phyloP scores from a whole-genome alignment of 2,797 vertebrate genomes.

The Babyrousa celebensis region DNA sequence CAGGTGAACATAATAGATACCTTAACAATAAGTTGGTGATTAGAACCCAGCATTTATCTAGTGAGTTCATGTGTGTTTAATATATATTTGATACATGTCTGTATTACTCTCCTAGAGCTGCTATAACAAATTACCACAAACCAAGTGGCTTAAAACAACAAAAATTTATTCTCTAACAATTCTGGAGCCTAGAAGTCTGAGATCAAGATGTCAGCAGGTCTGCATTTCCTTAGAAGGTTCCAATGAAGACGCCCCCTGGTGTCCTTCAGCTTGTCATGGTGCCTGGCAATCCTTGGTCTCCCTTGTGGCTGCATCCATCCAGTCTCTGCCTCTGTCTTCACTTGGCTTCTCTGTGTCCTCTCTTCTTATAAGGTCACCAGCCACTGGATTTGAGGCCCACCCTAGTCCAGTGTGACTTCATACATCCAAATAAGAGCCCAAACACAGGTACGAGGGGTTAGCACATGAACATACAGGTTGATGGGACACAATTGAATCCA shows the following conservation, averaged over 20 bases:
- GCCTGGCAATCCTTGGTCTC: neutral
- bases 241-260: neutral
- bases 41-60: neutral
- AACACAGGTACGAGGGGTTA: neutral
- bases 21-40: neutral
- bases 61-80: neutral
- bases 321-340: neutral
- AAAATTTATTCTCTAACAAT: neutral
- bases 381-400: neutral
- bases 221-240: neutral
- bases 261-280: neutral
- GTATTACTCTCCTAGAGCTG: neutral
- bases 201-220: neutral
- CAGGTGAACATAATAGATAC: neutral
- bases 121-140: neutral
- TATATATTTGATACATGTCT: neutral
- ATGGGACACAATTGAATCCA: neutral
- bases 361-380: neutral
- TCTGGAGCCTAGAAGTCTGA: neutral
- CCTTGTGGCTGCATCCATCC: neutral
- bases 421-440: slow-evolving; percentile 5
- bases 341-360: neutral
- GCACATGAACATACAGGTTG: neutral
- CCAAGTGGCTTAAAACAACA: neutral
- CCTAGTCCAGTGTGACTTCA: neutral